phyloP scores from a whole-genome alignment of 2,888 invertebrate species.

The Eupelmus urozonus region DNA sequence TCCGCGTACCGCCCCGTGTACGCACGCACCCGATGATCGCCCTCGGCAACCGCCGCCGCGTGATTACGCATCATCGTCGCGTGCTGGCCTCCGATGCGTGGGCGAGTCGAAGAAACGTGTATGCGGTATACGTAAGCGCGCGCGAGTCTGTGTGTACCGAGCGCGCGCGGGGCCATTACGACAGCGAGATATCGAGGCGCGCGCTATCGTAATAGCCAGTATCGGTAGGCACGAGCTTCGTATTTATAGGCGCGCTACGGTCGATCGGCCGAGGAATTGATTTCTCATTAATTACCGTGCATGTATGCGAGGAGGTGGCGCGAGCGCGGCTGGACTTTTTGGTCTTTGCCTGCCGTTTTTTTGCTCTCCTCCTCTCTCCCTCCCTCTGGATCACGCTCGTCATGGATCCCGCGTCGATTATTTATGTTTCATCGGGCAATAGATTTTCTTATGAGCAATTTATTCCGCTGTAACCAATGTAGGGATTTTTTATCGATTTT shows the following conservation, averaged over 20 bases:
- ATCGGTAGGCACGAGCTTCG: constrained; percentile 59
- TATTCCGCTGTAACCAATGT: neutral
- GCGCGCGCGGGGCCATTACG: neutral
- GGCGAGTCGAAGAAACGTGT: neutral
- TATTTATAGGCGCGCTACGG: constrained; percentile 17
- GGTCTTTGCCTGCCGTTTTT: neutral
- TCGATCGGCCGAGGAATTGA: constrained; percentile 66
- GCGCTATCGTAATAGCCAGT: constrained; percentile 57
- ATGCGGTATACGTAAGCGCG: too few relatives aligned
- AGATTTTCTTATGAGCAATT: constrained; percentile 20
- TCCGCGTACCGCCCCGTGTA: neutral
- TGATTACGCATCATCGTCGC: too few relatives aligned
- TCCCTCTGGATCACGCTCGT: neutral
- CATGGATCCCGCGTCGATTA: constrained; percentile 23
- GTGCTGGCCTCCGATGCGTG: neutral
- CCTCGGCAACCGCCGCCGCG: too few relatives aligned
- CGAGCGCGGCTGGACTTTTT: neutral
- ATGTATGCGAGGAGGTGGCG: constrained; percentile 26
- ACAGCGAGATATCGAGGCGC: constrained; percentile 20
- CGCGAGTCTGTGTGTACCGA: too few relatives aligned
- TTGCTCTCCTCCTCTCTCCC: neutral
- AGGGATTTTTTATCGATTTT: neutral
- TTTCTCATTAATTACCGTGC: constrained; percentile 68
- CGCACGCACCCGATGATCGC: neutral
- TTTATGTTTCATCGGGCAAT: constrained; percentile 37